Evolutionary conservation across 1,140 invertebrate genomes (phyloP).

Genomic region (Mercenaria mercenaria): DNA sequence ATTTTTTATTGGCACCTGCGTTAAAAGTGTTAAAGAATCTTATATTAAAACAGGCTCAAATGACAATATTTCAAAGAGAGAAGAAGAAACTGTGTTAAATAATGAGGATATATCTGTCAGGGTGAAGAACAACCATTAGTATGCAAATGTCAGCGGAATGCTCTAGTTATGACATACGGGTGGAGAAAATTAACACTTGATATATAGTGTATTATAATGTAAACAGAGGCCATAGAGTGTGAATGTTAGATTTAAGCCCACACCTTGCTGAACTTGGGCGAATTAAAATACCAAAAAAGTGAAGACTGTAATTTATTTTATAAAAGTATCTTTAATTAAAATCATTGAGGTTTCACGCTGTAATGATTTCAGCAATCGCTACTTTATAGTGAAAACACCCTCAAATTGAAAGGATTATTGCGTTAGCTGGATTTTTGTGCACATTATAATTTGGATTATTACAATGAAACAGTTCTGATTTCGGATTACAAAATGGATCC

Average conservation of each 20-base stretch:
- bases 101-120: neutral
- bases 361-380: neutral
- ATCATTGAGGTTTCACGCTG: neutral
- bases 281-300: neutral
- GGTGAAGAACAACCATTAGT: neutral
- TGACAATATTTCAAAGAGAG: neutral
- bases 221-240: neutral
- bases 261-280: neutral
- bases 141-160: neutral
- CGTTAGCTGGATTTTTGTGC: neutral
- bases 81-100: neutral
- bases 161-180: neutral
- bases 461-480: no score
- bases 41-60: neutral
- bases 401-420: neutral
- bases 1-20: neutral
- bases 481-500: conserved; percentile 57
- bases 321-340: conserved; percentile 16
- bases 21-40: neutral
- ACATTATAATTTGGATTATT: no score
- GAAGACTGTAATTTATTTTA: neutral
- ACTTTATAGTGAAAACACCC: neutral
- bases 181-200: neutral
- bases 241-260: neutral
- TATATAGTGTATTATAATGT: neutral